phyloP scores from a whole-genome alignment of 2,888 invertebrate genomes.

The Listrodromus nycthemerus region DNA sequence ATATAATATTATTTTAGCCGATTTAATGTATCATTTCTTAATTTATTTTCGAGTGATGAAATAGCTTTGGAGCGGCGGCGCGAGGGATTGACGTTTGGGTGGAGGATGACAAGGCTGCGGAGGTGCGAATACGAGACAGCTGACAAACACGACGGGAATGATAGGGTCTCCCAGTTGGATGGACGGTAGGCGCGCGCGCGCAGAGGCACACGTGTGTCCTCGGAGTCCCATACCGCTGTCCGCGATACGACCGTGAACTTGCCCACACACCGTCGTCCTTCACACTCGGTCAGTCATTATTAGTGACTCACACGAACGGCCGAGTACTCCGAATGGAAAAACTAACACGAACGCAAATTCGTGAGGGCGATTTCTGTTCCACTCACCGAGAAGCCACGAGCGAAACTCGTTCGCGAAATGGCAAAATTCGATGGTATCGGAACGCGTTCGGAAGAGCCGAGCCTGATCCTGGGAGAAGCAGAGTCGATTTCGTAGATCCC shows the following conservation, averaged over 20 bases:
- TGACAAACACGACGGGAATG: slow-evolving; percentile 50
- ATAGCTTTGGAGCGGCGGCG: not conserved
- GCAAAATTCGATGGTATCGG: not conserved
- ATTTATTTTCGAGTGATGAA: too few relatives aligned
- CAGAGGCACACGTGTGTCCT: slow-evolving; percentile 70
- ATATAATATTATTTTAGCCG: too few relatives aligned
- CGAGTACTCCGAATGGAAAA: not conserved
- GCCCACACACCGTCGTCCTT: slow-evolving; percentile 74
- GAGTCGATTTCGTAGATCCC: not conserved
- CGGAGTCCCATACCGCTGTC: slow-evolving; percentile 67
- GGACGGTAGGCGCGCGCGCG: slow-evolving; percentile 27
- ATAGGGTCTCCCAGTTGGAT: slow-evolving; percentile 44
- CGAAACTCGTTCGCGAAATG: not conserved
- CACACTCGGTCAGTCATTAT: slow-evolving; percentile 79
- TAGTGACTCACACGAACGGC: slow-evolving; percentile 74
- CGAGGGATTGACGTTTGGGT: not conserved
- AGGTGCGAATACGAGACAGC: slow-evolving; percentile 47
- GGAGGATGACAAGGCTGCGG: not conserved
- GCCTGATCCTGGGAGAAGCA: not conserved
- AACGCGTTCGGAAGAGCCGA: not conserved
- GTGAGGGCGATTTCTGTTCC: not conserved
- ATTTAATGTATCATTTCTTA: too few relatives aligned
- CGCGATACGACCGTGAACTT: slow-evolving; percentile 81
- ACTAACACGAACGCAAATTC: slow-evolving; percentile 28
- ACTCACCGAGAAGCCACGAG: not conserved